Evolutionary conservation across 2,797 vertebrate genomes (phyloP), one percentile per base, ranked within the genome.

Genomic region (Pelochelys cantorii): DNA sequence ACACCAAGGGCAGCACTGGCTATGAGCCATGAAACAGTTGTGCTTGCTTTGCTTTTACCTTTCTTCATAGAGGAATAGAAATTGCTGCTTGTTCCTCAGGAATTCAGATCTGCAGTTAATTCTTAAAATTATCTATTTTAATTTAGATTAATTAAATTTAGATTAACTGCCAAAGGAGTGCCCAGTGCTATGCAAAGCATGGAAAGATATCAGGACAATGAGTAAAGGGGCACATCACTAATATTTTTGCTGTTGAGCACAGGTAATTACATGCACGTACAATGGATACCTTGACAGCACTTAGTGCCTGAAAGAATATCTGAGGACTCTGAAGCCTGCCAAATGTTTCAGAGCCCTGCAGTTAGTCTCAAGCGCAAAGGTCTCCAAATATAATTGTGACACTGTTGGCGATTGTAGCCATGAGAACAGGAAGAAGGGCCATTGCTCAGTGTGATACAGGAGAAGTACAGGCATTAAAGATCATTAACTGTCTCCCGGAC

Each of bases 281-380:
- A 59, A 48, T 22, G 37, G 62, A 11, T 15, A 74, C 23, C 37
- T 57, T 65, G 48, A 22, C 34, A 42, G 4, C 48, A 5, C 4
- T 77, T 79, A 48, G 31, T 81, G 6, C 57, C 62, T 93, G 55
- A 48, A 62, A 55, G 29, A 90, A 15, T 27, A 71, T 52, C 48
- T 23, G 31, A 42, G 54, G 17, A 62, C 53, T 34, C 31, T 85
- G 60, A 59, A 71, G 52, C 56, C 25, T 86, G 81, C 65, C 48
- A 90, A 31, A 37, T 18, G 22, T 65, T 84, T 87, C 60, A 74
- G 79, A 95, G 34, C 23, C 42, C 93, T 84, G 81, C n/a, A 56
- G 25, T 68, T 90, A 81, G 37, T 55, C 37, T 90, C 79, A 29
- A 34, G 79, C 12, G 80, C 34, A 88, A 81, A 11, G 0, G 0